These are phyloP conservation scores for Sisor rabdophorus DNA, from an alignment of 2,113 vertebrate species.

Conservation along the genomic window DNA sequence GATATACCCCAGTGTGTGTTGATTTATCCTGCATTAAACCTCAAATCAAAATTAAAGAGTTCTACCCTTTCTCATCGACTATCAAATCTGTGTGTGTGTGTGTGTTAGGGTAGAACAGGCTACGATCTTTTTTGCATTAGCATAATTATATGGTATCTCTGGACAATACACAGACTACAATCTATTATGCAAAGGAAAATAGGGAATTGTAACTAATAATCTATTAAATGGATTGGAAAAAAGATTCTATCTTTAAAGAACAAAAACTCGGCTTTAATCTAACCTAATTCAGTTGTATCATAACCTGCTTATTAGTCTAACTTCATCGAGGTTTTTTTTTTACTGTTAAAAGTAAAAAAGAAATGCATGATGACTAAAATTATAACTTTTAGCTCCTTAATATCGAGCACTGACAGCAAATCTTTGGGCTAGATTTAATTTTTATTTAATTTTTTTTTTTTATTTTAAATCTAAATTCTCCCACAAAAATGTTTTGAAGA, in stretches of 20 bases:
- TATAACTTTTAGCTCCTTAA: too few relatives aligned
- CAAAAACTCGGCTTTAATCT: conserved; percentile 41
- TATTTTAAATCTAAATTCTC: too few relatives aligned
- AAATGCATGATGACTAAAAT: too few relatives aligned
- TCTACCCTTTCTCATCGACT: conserved; percentile 71
- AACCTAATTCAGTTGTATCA: too few relatives aligned
- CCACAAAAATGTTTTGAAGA: too few relatives aligned
- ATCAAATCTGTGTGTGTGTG: conserved; percentile 45
- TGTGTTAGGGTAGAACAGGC: conserved; percentile 7
- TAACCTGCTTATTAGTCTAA: too few relatives aligned
- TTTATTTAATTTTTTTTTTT: too few relatives aligned
- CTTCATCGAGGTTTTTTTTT: too few relatives aligned
- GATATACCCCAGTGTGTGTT: too few relatives aligned
- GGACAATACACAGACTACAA: conserved; percentile 58
- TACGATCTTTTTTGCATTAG: conserved; percentile 53
- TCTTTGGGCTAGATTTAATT: too few relatives aligned
- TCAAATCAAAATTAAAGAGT: conserved; percentile 76
- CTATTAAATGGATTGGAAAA: conserved; percentile 47
- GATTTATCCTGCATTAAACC: conserved; percentile 26
- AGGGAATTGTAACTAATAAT: conserved; percentile 59
- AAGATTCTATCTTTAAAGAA: conserved; percentile 55
- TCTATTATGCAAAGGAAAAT: conserved; percentile 58
- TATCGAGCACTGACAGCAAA: too few relatives aligned
- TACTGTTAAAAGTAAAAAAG: too few relatives aligned
- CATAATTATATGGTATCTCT: conserved; percentile 70